Base-by-base conservation (phyloP, 2,113 vertebrate species). In the Rostratula benghalensis region DNA sequence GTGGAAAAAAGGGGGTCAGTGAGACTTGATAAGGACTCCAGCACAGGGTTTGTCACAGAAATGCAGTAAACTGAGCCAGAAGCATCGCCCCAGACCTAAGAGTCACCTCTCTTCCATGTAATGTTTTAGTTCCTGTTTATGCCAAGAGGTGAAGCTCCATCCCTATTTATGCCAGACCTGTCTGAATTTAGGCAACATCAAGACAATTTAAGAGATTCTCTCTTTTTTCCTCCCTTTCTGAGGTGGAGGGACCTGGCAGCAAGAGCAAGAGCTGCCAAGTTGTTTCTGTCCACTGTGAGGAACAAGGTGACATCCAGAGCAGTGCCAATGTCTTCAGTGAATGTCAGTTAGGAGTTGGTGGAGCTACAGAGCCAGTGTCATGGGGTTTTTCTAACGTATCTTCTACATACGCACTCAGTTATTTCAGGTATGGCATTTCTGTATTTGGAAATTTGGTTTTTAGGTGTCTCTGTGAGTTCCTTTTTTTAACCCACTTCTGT, bases 221-320 rank as follows among this genome's bases (percentile, higher is more conserved):
- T 61, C 21, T 68, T 41, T 53, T 33, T 54, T 46, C 37, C 37
- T 60, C 9, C 6, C 1, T 45, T 28, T 65, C 17, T 11, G 4
- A 7, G 41, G 22, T 13, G 8, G 1, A 1, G 30, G 6, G 21
- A 45, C 15, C 20, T 37, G 33, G 51, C 73, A 70, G 48, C 2
- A 0, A 27, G 35, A 78, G 22, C 0, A 0, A 48, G 25, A 39
- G 17, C n/a, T 46, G 20, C 10, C 60, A n/a, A 6, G 37, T 31
- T 33, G 22, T 35, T 73, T 25, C 43, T 51, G 45, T 48, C 28
- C 28, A 21, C 30, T 1, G 1, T 39, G 17, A 46, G 35, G 41
- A 69, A 33, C 61, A 69, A 80, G 39, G 69, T 68, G 68, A 48
- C 18, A 2, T 28, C 43, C 16, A 35, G 39, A 33, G 63, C 19